Percentiles rank a stretch among this genome's conserved stretches.
Evolutionary conservation across 2,113 vertebrate genomes (phyloP).

Genomic region (Bombycilla garrulus): DNA sequence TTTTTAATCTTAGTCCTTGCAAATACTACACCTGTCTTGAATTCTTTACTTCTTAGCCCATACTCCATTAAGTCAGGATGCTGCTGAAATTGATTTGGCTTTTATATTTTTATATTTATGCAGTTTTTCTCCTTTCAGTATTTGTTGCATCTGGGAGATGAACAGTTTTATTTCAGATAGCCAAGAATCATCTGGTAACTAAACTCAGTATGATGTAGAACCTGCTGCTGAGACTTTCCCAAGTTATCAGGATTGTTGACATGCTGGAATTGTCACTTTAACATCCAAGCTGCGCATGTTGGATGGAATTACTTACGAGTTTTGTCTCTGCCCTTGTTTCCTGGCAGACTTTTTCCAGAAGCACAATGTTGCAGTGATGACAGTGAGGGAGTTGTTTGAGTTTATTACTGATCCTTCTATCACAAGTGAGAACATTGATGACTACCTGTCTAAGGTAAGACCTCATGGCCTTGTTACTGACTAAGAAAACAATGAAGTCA

Average conservation of each 20-base stretch:
- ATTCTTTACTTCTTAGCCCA: neutral
- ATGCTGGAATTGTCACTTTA: neutral
- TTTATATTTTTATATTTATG: neutral
- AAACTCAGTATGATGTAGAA: neutral
- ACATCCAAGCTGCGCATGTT: neutral
- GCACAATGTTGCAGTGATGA: slow-evolving; percentile 88
- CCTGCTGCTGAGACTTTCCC: neutral
- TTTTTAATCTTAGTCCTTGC: neutral
- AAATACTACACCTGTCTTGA: neutral
- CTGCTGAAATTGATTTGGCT: neutral
- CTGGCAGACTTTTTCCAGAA: slow-evolving; percentile 89
- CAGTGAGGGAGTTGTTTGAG: slow-evolving; percentile 91
- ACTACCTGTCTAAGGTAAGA: slow-evolving; percentile 87
- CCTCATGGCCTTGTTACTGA: neutral
- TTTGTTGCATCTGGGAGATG: neutral
- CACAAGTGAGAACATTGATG: slow-evolving; percentile 85
- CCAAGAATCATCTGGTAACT: neutral
- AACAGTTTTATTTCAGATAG: neutral
- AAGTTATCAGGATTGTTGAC: neutral
- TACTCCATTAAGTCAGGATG: neutral
- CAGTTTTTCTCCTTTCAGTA: neutral
- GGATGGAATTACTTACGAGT: accelerated
- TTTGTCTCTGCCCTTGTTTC: neutral
- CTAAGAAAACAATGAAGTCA: neutral
- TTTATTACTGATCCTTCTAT: slow-evolving; percentile 93